Conservation (phyloP, 1,140 invertebrate species). For the Argopecten irradians region DNA sequence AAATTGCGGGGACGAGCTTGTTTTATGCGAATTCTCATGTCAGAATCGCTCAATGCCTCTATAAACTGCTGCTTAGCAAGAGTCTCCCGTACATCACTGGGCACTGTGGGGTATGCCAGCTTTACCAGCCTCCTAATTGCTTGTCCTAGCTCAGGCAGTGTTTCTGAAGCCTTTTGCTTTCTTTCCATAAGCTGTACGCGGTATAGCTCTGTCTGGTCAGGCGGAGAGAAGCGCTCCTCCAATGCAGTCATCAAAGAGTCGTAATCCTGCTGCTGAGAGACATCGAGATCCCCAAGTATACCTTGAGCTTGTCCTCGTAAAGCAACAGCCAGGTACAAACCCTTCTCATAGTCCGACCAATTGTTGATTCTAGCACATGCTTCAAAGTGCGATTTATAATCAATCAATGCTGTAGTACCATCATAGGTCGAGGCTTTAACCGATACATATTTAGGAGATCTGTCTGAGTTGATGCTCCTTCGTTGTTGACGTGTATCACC, state of each 20-base stretch:
- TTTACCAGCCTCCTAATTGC: conserved; percentile 31
- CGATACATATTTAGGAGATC: neutral
- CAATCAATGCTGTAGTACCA: conserved; percentile 27
- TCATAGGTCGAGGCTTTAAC: neutral
- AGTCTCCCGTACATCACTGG: conserved; percentile 36
- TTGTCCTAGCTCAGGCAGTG: conserved; percentile 20
- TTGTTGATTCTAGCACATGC: conserved; percentile 36
- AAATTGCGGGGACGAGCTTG: conserved; percentile 36
- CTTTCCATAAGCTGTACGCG: neutral
- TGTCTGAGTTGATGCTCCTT: neutral
- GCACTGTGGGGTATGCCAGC: conserved; percentile 37
- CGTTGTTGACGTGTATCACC: neutral
- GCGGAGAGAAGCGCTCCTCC: neutral
- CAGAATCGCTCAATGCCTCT: conserved; percentile 28
- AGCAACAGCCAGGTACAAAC: neutral
- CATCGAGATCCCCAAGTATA: conserved; percentile 3
- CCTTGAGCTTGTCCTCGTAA: conserved; percentile 36
- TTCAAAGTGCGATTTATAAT: conserved; percentile 46
- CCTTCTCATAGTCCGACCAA: conserved; percentile 46
- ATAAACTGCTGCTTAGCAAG: conserved; percentile 42
- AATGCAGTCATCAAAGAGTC: neutral
- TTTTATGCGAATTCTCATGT: conserved; percentile 41
- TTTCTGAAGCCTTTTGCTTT: conserved; percentile 26
- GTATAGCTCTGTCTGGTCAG: neutral
- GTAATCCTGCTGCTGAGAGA: neutral